Conservation (phyloP, 1,140 invertebrate species). For the Homalodisca vitripennis region DNA sequence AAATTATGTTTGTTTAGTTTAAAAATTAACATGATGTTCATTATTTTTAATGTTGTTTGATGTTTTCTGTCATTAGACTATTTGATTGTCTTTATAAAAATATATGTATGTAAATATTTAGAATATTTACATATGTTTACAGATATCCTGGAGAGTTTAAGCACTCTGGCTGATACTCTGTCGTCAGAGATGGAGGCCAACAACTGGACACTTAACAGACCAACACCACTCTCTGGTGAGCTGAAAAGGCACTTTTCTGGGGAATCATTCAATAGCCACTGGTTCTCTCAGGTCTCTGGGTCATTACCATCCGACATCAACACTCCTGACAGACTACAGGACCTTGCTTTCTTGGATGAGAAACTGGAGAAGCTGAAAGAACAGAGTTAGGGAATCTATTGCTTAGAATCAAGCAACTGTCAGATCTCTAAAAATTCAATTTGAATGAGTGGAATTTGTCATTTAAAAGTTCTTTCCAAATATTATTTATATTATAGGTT, state of each 20-base stretch:
- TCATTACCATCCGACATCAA: neutral
- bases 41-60: too few relatives aligned
- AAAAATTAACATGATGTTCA: too few relatives aligned
- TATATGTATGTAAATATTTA: too few relatives aligned
- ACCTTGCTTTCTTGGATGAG: neutral
- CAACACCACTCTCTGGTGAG: neutral
- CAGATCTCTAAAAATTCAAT: neutral
- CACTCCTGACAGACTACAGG: neutral
- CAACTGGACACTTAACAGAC: neutral
- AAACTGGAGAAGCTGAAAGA: neutral
- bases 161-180: neutral
- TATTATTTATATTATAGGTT: neutral
- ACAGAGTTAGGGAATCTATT: neutral
- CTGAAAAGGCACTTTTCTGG: neutral
- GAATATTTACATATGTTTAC: too few relatives aligned
- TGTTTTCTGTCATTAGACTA: too few relatives aligned
- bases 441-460: neutral
- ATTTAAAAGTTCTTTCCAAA: neutral
- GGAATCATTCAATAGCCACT: neutral
- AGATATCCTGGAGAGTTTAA: conserved; percentile 3
- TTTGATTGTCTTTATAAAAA: too few relatives aligned
- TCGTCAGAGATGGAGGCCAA: neutral
- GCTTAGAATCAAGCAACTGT: neutral
- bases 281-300: neutral
- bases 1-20: too few relatives aligned